Base-by-base conservation (phyloP, 2,888 invertebrate genomes). In the Ametastegia equiseti region DNA sequence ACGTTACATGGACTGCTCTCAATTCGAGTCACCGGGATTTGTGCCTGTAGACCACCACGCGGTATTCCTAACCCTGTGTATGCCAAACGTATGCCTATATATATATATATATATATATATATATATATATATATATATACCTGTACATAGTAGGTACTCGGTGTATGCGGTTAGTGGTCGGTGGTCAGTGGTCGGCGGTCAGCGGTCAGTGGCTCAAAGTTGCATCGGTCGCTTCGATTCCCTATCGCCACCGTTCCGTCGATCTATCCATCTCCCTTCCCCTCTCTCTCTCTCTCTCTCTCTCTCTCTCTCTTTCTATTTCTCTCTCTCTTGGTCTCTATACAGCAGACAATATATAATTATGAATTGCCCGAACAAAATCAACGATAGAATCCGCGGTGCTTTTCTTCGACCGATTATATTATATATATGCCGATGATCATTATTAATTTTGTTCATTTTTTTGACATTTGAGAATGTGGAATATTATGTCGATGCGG, bases 151-250 rank as follows among this genome's bases (percentile, higher is more conserved):
- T 75, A 19, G 33, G 33, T 65, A 75, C 75, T 75, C 75, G 75
- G 75, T 75, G 36, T 75, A 75, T 50, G 75, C 45, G 75, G 75
- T 75, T 50, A 54, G 75, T 36, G 75, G 75, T 75, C 75, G 54
- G 75, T 11, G 75, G 75, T 75, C 75, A 19, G 73, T 30, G 73
- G 73, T 73, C 50, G n/a, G 73, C 50, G 73, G 73, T 73, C 50
- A 30, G 73, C 54, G 73, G 75, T 75, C 75, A 54, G 50, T 36
- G 50, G 75, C 75, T 54, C 54, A 19, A 75, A 75, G 75, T 75
- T 75, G 75, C 75, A 75, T 54, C 75, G 75, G 36, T 75, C 75
- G 75, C 36, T 75, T 75, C 75, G 54, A 54, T 75, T 33, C 75
- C 27, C 30, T 69, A 42, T 45, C 33, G 36, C n/a, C 36, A 9